Evolutionary conservation across 2,113 vertebrate genomes (phyloP), one percentile per base, ranked within the genome.

Genomic region (Theristicus caerulescens): DNA sequence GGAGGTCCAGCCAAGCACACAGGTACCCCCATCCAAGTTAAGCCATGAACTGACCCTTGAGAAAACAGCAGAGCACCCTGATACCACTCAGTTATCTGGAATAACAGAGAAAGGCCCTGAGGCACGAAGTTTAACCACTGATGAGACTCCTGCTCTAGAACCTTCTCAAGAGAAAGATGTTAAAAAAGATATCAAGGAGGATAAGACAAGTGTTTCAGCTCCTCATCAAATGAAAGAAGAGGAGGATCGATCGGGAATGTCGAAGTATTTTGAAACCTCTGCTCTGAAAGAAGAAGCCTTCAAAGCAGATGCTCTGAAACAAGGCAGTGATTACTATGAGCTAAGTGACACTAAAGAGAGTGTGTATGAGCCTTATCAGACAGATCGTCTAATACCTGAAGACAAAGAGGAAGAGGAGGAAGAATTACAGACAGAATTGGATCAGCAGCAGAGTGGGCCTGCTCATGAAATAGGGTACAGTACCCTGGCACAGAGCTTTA

Each of bases 201-300:
- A 86, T 57, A 95, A 71, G 61, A 46, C 44, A 54, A 84, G 65
- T 40, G 69, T 86, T 78, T 38, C 94, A 54, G 54, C 77, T 82
- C 93, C 97, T 55, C 51, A 61, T 47, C 96, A 95, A 91, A 92
- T 98, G 77, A 94, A 97, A 38, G 84, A 97, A 49, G 97, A 98
- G 96, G 99, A 97, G 86, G 99, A 99, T 97, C 98, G 98, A 77
- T 99, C 99, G 21, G 99, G 99, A 86, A 99, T 99, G 99, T 99
- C 99, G 0, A 99, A 99, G 72, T 99, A 99, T 97, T 99, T 99
- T 98, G 99, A 99, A 98, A 99, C 99, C 36, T 99, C 99, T 86
- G 97, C 99, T 91, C 96, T 99, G 91, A 99, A 99, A 96, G 98
- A 98, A 64, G 98, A 99, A 86, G 97, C 98, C 40, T 94, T 94